Conservation (phyloP, 2,113 vertebrate genomes). For the Accipiter virgatus region DNA sequence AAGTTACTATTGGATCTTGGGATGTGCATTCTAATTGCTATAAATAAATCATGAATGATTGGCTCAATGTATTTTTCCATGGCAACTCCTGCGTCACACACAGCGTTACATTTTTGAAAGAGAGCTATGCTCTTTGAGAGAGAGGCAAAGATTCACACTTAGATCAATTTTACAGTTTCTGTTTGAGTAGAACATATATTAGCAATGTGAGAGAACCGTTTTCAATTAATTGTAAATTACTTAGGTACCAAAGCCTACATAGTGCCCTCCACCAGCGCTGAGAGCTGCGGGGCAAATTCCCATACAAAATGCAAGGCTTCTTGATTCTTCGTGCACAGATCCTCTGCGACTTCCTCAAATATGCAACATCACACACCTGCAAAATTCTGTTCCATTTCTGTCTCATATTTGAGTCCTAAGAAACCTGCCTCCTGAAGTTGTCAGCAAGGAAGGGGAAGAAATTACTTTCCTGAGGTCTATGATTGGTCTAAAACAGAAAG, state of each 20-base stretch:
- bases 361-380: neutral
- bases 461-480: neutral
- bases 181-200: neutral
- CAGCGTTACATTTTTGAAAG: neutral
- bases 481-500: neutral
- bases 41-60: constrained; percentile 71
- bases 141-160: neutral
- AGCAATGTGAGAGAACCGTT: neutral
- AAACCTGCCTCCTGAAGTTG: neutral
- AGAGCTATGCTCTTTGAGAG: neutral
- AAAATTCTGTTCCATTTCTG: neutral
- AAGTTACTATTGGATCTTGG: constrained; percentile 30
- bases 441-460: neutral
- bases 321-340: neutral
- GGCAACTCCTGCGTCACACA: constrained; percentile 64
- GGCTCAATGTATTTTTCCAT: constrained; percentile 65
- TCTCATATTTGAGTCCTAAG: neutral
- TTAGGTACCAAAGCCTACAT: neutral
- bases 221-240: neutral
- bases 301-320: neutral
- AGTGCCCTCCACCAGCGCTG: neutral
- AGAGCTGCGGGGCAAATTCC: neutral
- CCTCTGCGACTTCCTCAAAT: neutral
- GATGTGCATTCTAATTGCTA: constrained; percentile 62
- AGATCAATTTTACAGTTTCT: neutral